Base-by-base conservation (phyloP, 2,797 vertebrate genomes). In the Enteromius trimaculatus region DNA sequence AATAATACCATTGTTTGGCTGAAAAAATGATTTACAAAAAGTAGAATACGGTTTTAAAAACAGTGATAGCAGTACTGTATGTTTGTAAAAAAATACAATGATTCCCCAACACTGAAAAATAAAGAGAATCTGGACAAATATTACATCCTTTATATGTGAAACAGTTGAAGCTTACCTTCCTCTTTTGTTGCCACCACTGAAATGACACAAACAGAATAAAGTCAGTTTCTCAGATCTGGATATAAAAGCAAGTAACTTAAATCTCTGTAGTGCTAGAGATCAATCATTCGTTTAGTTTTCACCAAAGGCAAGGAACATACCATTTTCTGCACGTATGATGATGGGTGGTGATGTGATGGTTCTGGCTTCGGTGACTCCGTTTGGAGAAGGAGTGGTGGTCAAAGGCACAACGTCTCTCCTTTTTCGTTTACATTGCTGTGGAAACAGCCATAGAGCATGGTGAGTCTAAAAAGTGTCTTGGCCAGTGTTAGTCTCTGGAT, bases 281-380 rank as follows among this genome's bases (percentile, higher is more conserved):
- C 3, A 47, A n/a, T 23, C 10, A 78, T 78, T 49, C 0, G 39
- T 69, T 55, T 19, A 23, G 21, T 23, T 69, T 80, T 55, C 3
- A 31, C n/a, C 17, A 42, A 37, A 0, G 3, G 39, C 2, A 70
- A 72, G 26, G 6, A 47, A 88, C 84, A 19, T 90, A 93, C 92
- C 70, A 75, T 1, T 87, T 0, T 94, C 92, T 2, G 87, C 37
- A 74, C 81, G 91, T 87, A 93, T 95, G 81, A 87, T 2, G 79
- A 96, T 95, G 77, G 88, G 53, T 0, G 71, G 47, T 0, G 94
- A 95, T 49, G 91, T 93, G 87, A 95, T 82, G 81, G 91, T 94
- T 83, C 92, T 93, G 62, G 88, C 34, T 0, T 93, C 88, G 53
- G 90, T 81, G 31, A 91, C 11, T 58, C 88, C 84, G 0, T 87